Evolutionary conservation across 2,113 vertebrate genomes (phyloP).

Genomic region (Grallaria varia): DNA sequence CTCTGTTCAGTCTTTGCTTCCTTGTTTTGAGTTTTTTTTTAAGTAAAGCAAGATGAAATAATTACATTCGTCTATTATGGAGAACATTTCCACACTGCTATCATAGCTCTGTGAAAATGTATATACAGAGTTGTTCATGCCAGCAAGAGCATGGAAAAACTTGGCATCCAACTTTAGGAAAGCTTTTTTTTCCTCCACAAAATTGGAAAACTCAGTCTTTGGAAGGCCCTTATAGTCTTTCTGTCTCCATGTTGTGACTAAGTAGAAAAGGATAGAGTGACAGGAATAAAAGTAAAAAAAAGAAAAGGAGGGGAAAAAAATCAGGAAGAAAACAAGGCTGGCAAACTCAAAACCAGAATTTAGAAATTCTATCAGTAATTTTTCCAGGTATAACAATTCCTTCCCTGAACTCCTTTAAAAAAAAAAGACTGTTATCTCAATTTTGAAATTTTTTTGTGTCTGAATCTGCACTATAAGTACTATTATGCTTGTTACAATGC

Average conservation of each 20-base stretch:
- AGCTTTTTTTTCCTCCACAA: neutral
- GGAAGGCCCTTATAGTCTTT: neutral
- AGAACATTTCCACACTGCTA: neutral
- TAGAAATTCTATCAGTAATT: neutral
- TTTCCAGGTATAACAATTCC: neutral
- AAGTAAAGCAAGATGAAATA: neutral
- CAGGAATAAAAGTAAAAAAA: neutral
- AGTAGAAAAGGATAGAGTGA: neutral
- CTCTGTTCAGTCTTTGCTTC: neutral
- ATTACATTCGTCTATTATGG: neutral
- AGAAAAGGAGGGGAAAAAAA: accelerated
- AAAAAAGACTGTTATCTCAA: neutral
- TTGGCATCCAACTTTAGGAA: neutral
- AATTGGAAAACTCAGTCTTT: neutral
- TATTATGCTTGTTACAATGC: neutral
- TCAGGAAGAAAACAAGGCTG: neutral
- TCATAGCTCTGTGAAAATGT: neutral
- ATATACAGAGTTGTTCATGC: neutral
- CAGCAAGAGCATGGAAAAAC: neutral
- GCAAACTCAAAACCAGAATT: neutral
- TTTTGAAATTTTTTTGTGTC: neutral
- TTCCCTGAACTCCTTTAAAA: neutral
- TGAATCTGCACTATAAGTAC: neutral
- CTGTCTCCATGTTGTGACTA: neutral
- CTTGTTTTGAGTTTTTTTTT: neutral